These are phyloP conservation scores for Meda fulgida DNA, from an alignment of 2,797 vertebrate species.

Conservation along the genomic window DNA sequence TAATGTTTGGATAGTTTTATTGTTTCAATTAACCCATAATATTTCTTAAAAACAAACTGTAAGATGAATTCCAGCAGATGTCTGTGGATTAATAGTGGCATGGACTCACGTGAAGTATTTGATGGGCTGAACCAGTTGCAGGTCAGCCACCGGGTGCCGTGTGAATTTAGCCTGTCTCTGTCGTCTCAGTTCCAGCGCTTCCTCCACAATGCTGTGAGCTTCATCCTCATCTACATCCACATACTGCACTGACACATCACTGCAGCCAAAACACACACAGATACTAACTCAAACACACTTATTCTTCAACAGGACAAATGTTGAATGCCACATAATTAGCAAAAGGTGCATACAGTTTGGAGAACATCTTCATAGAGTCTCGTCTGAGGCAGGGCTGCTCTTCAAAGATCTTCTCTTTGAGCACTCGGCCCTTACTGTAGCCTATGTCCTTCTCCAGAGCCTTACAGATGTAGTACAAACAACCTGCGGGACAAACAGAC, in stretches of 20 bases:
- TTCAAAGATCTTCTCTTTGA: slow-evolving; percentile 96
- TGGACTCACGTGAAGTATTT: slow-evolving; percentile 85
- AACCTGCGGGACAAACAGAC: slow-evolving; percentile 75
- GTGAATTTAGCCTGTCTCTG: slow-evolving; percentile 84
- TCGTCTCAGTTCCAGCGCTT: slow-evolving; percentile 87
- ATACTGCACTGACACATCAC: slow-evolving; percentile 89
- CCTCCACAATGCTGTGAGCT: slow-evolving; percentile 82
- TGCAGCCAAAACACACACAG: slow-evolving; percentile 63
- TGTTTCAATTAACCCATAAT: not conserved
- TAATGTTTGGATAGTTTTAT: not conserved
- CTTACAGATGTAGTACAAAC: slow-evolving; percentile 95
- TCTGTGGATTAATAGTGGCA: not conserved
- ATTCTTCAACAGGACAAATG: not conserved
- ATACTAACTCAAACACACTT: not conserved
- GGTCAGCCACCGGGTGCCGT: slow-evolving; percentile 84
- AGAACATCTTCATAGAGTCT: slow-evolving; percentile 94
- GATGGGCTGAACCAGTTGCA: slow-evolving; percentile 87
- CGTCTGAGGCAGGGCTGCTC: slow-evolving; percentile 93
- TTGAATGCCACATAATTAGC: not conserved
- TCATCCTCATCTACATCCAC: slow-evolving; percentile 88
- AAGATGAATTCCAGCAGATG: not conserved
- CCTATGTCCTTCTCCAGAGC: slow-evolving; percentile 91
- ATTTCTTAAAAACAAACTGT: not conserved
- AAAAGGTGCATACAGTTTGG: slow-evolving; percentile 81
- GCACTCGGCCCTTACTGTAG: slow-evolving; percentile 92